Evolutionary conservation across 2,888 invertebrate genomes (phyloP), one percentile per base, ranked within the genome.

Genomic region (Andrena flavipes): DNA sequence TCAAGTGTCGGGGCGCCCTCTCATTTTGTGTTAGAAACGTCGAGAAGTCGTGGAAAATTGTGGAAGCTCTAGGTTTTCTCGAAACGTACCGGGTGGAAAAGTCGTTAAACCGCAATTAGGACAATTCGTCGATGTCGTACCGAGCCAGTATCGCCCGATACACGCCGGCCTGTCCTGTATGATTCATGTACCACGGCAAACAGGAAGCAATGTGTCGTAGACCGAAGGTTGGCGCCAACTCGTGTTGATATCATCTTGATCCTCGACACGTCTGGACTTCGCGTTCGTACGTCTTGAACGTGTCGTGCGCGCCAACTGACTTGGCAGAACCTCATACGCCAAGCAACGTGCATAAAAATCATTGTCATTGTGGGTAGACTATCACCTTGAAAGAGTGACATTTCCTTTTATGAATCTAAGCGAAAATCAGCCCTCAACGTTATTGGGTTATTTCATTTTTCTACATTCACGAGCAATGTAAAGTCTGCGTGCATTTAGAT

Each of bases 191-290:
- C 29, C 63, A 73, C 78, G 69, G 76, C 80, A 77, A 88, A 82
- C 81, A 87, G 84, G 86, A 85, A 88, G 83, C 74, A 84, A 87
- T 85, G 79, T 81, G 80, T 86, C 84, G 82, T 80, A 80, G 73
- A 84, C 63, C 70, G 75, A 87, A 85, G 80, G 75, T 82, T 86
- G 89, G 83, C 82, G 85, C 88, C 86, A 82, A 84, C 80, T 85
- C 80, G 54, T 54, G 73, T 82, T 75, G 87, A 89, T 88, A 88
- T 86, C 80, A 89, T 86, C 87, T 76, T 76, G 74, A 83, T 78
- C 81, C 74, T 79, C 76, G 65, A 64, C 77, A 76, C 78, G 76
- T 76, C 71, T 85, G 54, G 42, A 42, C 33, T 56, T 33, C 51
- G 42, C 33, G 51, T 70, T 71, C 60, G 69, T 71, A 76, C 59